A percentile compares a stretch with the other conserved stretches of the same genome.
Evolutionary conservation across 2,888 invertebrate genomes (phyloP).

Genomic region (Litoditis marina): DNA sequence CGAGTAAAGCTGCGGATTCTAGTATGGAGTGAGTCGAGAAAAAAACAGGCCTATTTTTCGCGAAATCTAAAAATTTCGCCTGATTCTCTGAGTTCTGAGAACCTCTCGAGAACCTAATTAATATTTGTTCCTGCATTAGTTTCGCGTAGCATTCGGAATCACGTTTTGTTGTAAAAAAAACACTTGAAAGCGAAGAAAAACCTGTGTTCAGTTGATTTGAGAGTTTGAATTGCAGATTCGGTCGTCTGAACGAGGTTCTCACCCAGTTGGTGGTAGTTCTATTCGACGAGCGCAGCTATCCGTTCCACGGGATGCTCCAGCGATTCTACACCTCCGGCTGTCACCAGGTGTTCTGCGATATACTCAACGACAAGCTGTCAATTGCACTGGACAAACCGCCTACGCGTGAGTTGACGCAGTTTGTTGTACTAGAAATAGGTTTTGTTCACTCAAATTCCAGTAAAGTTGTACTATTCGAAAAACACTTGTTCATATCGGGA

Average conservation of each 20-base stretch:
- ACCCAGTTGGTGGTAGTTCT: constrained; percentile 30
- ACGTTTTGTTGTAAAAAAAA: no score
- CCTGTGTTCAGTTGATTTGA: no score
- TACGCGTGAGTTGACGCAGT: not conserved
- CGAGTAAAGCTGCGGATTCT: constrained; percentile 11
- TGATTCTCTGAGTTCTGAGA: no score
- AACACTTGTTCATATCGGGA: no score
- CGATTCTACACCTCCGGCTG: constrained; percentile 52
- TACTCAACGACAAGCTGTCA: constrained; percentile 37
- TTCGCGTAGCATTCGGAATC: no score
- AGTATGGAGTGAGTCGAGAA: constrained; percentile 18
- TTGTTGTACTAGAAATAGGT: not conserved
- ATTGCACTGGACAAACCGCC: constrained; percentile 32
- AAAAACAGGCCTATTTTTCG: not conserved
- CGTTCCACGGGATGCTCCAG: constrained; percentile 21
- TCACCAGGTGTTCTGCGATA: constrained; percentile 48
- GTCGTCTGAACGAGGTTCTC: constrained; percentile 21
- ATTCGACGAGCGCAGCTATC: constrained; percentile 31
- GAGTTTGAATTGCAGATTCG: constrained; percentile 5
- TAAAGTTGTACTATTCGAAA: not conserved
- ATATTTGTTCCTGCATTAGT: no score
- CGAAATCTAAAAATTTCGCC: not conserved
- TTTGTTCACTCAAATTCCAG: not conserved
- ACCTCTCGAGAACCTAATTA: no score
- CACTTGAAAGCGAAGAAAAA: not conserved